A percentile compares a stretch with the other conserved stretches of the same genome.
These are phyloP conservation scores for Xerus inauris DNA, from an alignment of 2,113 vertebrate species.

Conservation along the genomic window DNA sequence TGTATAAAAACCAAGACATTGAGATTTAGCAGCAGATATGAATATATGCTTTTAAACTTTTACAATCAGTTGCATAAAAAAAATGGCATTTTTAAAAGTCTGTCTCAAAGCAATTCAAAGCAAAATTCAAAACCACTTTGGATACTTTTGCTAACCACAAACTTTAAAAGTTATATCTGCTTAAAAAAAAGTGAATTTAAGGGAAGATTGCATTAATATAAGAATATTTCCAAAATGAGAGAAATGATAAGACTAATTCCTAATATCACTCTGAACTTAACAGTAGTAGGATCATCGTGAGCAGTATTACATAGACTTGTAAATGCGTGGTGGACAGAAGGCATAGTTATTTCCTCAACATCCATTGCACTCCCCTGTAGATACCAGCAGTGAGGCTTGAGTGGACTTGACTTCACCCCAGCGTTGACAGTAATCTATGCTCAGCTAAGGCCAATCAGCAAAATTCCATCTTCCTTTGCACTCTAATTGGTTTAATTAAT, in stretches of 20 bases:
- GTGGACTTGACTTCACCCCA: background rate
- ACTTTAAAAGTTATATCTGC: background rate
- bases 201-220: background rate
- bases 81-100: background rate
- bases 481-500: conserved; percentile 75
- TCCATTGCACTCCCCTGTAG: background rate
- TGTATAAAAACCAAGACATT: background rate
- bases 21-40: background rate
- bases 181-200: background rate
- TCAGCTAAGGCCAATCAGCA: background rate
- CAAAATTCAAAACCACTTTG: background rate
- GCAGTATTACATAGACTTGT: background rate
- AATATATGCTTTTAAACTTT: background rate
- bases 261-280: background rate
- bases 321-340: background rate
- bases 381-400: background rate
- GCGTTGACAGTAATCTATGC: background rate
- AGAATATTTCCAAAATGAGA: background rate
- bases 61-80: background rate
- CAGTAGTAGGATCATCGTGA: background rate
- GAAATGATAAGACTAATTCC: background rate
- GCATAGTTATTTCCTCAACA: background rate
- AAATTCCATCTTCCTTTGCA: conserved; percentile 48
- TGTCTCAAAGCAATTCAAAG: background rate
- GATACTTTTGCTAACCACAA: background rate